Percentiles rank a stretch among this genome's conserved stretches.
These are phyloP conservation scores for Orthosia gracilis DNA, from an alignment of 2,888 invertebrate genomes.

Conservation along the genomic window DNA sequence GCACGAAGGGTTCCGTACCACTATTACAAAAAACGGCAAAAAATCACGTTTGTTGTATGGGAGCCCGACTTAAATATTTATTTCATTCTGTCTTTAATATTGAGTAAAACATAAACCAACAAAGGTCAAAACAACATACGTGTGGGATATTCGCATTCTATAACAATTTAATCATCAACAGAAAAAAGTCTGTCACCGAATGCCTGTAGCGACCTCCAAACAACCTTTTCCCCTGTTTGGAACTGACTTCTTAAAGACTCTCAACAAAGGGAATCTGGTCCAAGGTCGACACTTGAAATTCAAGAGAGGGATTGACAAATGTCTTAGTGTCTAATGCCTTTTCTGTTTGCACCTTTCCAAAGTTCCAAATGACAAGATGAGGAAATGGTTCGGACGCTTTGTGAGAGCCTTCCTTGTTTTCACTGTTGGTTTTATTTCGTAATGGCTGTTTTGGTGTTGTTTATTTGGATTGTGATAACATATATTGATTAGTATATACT, in stretches of 20 bases:
- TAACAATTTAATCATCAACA: neutral
- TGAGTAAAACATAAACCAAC: no score
- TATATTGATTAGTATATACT: neutral
- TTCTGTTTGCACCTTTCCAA: conserved; percentile 43
- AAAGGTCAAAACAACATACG: no score
- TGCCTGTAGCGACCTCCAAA: conserved; percentile 11
- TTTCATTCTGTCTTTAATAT: no score
- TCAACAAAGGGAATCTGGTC: conserved; percentile 34
- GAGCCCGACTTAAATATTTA: no score
- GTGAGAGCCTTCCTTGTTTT: conserved; percentile 2
- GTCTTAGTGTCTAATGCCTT: conserved; percentile 44
- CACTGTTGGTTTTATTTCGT: conserved; percentile 1
- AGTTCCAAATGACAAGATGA: conserved; percentile 33
- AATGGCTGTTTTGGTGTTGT: neutral
- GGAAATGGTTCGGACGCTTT: conserved; percentile 28
- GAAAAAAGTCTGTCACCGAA: neutral
- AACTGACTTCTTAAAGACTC: conserved; percentile 11
- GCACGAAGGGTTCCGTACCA: no score
- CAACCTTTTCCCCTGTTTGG: conserved; percentile 6
- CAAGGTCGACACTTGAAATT: conserved; percentile 56
- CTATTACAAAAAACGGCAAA: no score
- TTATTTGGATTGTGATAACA: neutral
- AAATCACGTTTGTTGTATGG: no score
- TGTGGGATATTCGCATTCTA: no score
- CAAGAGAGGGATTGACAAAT: conserved; percentile 53